Percentiles rank a stretch among this genome's conserved stretches.
Conservation (phyloP, 2,888 invertebrate genomes). For the Metopia argyrocephala region DNA sequence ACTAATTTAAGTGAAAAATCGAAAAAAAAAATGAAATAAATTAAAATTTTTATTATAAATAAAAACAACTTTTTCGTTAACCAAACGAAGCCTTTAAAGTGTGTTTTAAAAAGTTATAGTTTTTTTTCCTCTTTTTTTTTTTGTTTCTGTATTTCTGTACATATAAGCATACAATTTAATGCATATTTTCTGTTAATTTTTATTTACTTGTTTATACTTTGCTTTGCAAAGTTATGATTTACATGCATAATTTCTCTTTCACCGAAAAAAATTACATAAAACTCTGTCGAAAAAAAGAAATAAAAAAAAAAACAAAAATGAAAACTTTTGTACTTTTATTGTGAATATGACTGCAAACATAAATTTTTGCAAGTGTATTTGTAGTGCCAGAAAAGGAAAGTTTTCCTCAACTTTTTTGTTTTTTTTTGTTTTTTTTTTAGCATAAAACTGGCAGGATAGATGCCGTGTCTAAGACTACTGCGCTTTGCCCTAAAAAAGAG, state of each 20-base stretch:
- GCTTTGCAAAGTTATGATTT: conserved; percentile 51
- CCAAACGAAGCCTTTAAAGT: conserved; percentile 38
- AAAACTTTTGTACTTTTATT: neutral
- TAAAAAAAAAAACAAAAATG: neutral
- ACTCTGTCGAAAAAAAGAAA: neutral
- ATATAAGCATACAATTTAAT: too few species aligned
- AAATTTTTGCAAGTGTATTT: neutral
- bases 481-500: too few species aligned
- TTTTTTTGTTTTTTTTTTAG: too few species aligned
- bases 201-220: conserved; percentile 46
- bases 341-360: conserved; percentile 17
- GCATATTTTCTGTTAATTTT: too few species aligned
- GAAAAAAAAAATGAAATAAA: too few species aligned
- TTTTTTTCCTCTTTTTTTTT: neutral
- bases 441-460: too few species aligned
- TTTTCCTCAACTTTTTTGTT: too few species aligned
- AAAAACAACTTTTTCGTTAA: neutral
- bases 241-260: conserved; percentile 39
- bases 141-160: neutral
- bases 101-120: neutral
- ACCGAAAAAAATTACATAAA: conserved; percentile 15
- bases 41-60: neutral
- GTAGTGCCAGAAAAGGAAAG: too few species aligned
- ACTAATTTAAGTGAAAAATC: too few species aligned
- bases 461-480: too few species aligned